Evolutionary conservation across 1,140 invertebrate species (phyloP), one percentile per base, ranked within the genome.

Genomic region (Ceratoteleas bidentatus): DNA sequence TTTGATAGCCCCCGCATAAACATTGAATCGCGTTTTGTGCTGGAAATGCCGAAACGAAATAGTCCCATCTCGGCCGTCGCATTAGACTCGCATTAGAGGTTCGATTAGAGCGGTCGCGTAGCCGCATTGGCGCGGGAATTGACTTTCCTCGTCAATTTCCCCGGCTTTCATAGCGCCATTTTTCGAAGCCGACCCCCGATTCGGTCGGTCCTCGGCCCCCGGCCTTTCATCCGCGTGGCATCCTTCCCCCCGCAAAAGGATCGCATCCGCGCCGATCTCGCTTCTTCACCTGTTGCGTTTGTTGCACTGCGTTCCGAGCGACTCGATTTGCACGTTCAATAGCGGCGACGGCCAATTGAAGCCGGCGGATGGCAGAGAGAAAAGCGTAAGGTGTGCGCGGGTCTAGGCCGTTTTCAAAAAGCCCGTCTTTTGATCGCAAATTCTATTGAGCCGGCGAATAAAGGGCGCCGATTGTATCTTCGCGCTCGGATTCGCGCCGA

Each of bases 321-420:
- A 70, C 84, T 78, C 80, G 85, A 87, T 87, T 87, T 84, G 85
- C 85, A 85, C 86, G 85, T 80, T 79, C 85, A 88, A 83, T 85
- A 77, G 76, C 70, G 60, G 49, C 80, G 60, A 64, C 83, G 76
- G 66, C 75, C 80, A 85, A 85, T 82, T 79, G 83, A 85, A 77
- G 68, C 54, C 72, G 16, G 57, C 62, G 80, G 61, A 79, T 74
- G 66, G 60, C 62, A 82, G 68, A 84, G 54, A 73, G 61, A 83
- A 77, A 82, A 78, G 65, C 75, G 80, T 81, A 80, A 85, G 80
- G 80, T 83, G 76, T 60, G 66, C 76, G 76, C 36, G 24, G 24
- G 68, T 75, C 68, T 82, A 76, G 82, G 74, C 79, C 66, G 77
- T 82, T 84, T 85, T 85, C 34, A 82, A 85, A 84, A 85, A 84